phyloP scores from a whole-genome alignment of 2,888 invertebrate species.

The Pterostichus madidus region DNA sequence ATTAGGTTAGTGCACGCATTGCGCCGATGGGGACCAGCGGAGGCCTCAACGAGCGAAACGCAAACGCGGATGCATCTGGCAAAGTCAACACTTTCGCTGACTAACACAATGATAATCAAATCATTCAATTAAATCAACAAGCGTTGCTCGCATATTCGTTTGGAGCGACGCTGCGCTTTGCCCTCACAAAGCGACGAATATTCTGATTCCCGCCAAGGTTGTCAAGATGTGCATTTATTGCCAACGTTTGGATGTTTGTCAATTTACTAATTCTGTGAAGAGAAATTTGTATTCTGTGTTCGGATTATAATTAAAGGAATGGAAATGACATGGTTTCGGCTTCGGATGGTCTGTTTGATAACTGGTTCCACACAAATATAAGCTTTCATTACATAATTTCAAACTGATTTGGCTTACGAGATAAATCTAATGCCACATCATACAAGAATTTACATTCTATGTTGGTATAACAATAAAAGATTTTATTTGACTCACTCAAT shows the following conservation, averaged over 20 bases:
- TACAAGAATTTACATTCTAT: too few species aligned
- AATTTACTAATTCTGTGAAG: constrained; percentile 15
- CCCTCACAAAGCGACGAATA: neutral
- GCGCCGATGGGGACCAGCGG: neutral
- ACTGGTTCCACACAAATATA: too few species aligned
- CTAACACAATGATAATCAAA: constrained; percentile 70
- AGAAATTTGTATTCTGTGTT: too few species aligned
- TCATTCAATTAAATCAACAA: constrained; percentile 69
- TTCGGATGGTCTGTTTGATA: too few species aligned
- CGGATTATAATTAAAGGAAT: too few species aligned
- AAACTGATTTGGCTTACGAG: too few species aligned
- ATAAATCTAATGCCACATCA: too few species aligned
- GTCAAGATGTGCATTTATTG: constrained; percentile 14
- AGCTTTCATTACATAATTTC: too few species aligned
- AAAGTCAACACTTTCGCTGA: constrained; percentile 70
- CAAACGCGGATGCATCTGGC: constrained; percentile 69
- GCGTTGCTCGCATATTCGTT: constrained; percentile 5
- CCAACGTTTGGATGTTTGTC: neutral
- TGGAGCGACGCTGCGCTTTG: neutral
- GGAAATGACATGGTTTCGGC: too few species aligned
- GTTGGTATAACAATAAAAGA: too few species aligned
- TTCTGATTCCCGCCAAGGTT: neutral
- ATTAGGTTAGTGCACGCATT: constrained; percentile 59
- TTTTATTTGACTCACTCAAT: too few species aligned
- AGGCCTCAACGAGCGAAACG: constrained; percentile 29